phyloP scores from a whole-genome alignment of 2,888 invertebrate species.

The Leptarthrus brevirostris region DNA sequence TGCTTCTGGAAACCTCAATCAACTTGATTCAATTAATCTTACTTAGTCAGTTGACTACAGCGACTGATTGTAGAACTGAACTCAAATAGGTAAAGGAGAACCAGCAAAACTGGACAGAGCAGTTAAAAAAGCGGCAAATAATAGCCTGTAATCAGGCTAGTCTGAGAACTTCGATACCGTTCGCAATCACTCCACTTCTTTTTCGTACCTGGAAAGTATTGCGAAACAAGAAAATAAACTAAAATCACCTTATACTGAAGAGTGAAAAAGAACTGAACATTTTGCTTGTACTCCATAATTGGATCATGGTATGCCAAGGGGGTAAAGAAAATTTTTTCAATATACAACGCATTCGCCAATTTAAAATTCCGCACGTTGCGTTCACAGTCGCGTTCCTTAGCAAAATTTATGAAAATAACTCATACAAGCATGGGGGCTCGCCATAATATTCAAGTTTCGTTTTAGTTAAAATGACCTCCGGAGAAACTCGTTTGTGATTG shows the following conservation, averaged over 20 bases:
- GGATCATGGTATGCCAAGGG: background rate
- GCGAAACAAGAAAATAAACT: too few species aligned
- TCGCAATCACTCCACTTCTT: background rate
- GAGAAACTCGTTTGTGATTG: slow-evolving; percentile 32
- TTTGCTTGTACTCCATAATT: slow-evolving; percentile 18
- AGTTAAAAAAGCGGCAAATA: slow-evolving; percentile 5
- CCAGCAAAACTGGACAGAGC: slow-evolving; percentile 10
- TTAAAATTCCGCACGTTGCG: slow-evolving; percentile 23
- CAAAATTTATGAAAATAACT: slow-evolving; percentile 10
- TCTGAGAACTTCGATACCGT: background rate
- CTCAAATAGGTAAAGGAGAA: background rate
- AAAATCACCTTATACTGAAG: too few species aligned
- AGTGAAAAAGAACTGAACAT: background rate
- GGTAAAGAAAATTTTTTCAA: background rate
- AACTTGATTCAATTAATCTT: slow-evolving; percentile 33
- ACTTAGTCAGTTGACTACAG: background rate
- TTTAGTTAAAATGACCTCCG: slow-evolving; percentile 41
- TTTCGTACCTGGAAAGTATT: too few species aligned
- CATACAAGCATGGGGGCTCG: slow-evolving; percentile 29
- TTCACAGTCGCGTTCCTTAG: too few species aligned
- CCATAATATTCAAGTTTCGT: background rate
- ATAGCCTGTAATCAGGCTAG: slow-evolving; percentile 3
- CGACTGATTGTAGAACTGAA: background rate
- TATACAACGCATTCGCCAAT: slow-evolving; percentile 20
- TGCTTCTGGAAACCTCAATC: slow-evolving; percentile 23